Evolutionary conservation across 2,797 vertebrate species (phyloP), one percentile per base, ranked within the genome.

Genomic region (Rhinella marina): DNA sequence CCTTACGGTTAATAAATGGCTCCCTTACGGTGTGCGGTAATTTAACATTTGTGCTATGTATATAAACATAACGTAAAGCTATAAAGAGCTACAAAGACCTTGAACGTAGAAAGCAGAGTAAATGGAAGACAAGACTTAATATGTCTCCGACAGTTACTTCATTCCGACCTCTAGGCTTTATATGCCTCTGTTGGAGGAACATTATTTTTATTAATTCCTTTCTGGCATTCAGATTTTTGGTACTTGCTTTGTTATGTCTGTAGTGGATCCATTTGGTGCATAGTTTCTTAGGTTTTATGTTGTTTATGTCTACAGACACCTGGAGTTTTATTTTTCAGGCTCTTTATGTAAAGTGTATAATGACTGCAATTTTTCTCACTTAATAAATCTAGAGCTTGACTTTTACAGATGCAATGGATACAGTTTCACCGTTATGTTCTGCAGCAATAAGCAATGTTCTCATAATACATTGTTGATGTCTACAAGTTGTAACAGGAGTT

Each of bases 121-220:
- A 61, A 21, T 61, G 3, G 7, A 48, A n/a, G 41, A 41, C 29
- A 54, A 23, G 21, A 59, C 29, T 32, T 73, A 82, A 52, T 54
- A 82, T 68, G 41, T 84, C 29, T 76, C 57, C 12, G 13, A 61
- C 70, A 84, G 82, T 83, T 72, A 83, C 50, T 83, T 57, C 23
- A 70, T 70, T 23, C 19, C 52, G 1, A 6, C 62, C 25, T 83
- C 16, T 54, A 21, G 56, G 56, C 54, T 27, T 32, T 16, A 61
- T 32, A 21, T 5, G 17, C 25, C 78, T 80, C 78, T 81, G 12
- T 32, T 50, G 80, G 79, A 11, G 41, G 62, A 27, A 27, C 41
- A 21, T 61, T 73, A 23, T 48, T 41, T 32, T 59, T 70, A 56
- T 59, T 61, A 84, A 72, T 57, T 11, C 41, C 16, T 25, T 56